Conservation (phyloP, 1,140 invertebrate species). For the Gryon sp. region DNA sequence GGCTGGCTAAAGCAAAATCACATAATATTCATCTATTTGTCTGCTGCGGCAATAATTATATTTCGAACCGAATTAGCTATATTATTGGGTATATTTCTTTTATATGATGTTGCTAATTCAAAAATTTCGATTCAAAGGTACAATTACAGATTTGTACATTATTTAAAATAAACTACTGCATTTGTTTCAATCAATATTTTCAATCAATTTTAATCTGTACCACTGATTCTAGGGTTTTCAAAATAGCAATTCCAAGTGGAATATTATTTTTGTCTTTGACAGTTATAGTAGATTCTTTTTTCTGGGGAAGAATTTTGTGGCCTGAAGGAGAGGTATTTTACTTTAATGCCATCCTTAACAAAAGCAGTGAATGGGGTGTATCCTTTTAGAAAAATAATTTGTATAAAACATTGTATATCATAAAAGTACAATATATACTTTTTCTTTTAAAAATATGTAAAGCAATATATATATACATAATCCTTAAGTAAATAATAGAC, state of each 20-base stretch:
- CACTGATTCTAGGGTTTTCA: constrained; percentile 83
- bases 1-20: constrained; percentile 91
- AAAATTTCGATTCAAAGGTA: constrained; percentile 79
- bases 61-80: constrained; percentile 94
- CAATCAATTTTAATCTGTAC: constrained; percentile 24
- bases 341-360: constrained; percentile 97
- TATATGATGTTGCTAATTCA: constrained; percentile 85
- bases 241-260: constrained; percentile 86
- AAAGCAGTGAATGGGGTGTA: constrained; percentile 98
- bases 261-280: constrained; percentile 85
- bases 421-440: too few relatives aligned
- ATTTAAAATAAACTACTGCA: too few relatives aligned
- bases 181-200: too few relatives aligned
- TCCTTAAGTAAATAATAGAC: constrained; percentile 82
- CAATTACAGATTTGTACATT: too few relatives aligned
- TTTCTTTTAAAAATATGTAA: too few relatives aligned
- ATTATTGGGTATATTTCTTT: constrained; percentile 91
- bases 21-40: constrained; percentile 88
- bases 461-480: constrained; percentile 7
- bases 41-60: constrained; percentile 92
- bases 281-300: constrained; percentile 92
- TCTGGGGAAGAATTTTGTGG: constrained; percentile 95
- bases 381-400: too few relatives aligned
- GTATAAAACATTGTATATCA: too few relatives aligned
- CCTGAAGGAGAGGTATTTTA: constrained; percentile 98